Conservation (phyloP, 2,113 vertebrate species). For the Narcine bancroftii region DNA sequence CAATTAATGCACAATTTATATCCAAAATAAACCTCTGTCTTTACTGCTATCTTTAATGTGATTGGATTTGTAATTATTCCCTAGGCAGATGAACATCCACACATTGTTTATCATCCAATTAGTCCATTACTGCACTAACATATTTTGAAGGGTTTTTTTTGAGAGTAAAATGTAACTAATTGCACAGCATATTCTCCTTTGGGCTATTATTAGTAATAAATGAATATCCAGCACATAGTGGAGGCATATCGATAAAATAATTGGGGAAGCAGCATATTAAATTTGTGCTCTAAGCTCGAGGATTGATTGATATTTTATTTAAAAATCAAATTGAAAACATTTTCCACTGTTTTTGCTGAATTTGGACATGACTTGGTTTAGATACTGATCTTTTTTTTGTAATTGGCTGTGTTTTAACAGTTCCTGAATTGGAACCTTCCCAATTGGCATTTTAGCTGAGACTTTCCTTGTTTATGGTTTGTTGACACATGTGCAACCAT, state of each 20-base stretch:
- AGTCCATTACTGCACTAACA: not conserved
- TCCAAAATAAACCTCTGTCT: not conserved
- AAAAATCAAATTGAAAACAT: not conserved
- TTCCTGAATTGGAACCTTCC: not conserved
- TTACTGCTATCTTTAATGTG: not conserved
- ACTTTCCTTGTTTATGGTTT: not conserved
- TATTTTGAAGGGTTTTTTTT: not conserved
- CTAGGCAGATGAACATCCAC: not conserved
- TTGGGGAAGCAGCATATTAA: not conserved
- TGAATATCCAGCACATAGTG: not conserved
- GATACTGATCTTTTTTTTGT: not conserved
- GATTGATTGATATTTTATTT: not conserved
- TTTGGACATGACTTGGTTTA: not conserved
- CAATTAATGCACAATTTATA: not conserved
- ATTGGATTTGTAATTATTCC: not conserved
- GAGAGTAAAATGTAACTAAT: not conserved
- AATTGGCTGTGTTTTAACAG: not conserved
- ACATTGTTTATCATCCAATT: not conserved
- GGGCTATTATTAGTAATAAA: not conserved
- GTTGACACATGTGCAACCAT: not conserved
- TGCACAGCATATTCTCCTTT: not conserved
- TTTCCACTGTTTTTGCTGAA: not conserved
- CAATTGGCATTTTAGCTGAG: not conserved
- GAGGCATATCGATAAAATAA: not conserved
- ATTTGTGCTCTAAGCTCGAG: not conserved